phyloP scores from a whole-genome alignment of 2,113 vertebrate genomes.

The Aegypius monachus region DNA sequence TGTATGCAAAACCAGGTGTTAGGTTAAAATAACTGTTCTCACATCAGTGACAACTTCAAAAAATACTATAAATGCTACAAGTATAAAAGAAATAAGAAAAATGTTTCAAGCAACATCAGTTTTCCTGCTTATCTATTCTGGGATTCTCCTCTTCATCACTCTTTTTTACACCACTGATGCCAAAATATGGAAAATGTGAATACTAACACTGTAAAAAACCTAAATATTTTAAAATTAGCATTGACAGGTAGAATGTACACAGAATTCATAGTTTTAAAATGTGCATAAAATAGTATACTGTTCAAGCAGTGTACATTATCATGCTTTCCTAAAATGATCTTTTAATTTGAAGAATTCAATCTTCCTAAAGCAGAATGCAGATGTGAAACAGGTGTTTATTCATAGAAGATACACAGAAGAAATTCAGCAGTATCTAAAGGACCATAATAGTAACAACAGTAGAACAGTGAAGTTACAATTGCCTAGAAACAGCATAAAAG shows the following conservation, averaged over 20 bases:
- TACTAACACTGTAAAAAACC: fast-evolving
- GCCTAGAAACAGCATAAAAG: not conserved
- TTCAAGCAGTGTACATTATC: not conserved
- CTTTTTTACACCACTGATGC: not conserved
- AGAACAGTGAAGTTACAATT: not conserved
- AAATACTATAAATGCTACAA: not conserved
- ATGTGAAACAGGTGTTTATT: not conserved
- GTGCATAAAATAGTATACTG: not conserved
- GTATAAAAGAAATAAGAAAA: not conserved
- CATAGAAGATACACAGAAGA: not conserved
- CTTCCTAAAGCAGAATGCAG: not conserved
- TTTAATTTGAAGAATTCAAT: not conserved
- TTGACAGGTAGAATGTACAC: not conserved
- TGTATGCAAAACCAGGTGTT: not conserved
- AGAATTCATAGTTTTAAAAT: not conserved
- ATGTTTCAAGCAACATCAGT: not conserved
- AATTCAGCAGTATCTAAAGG: not conserved
- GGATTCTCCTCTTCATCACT: not conserved
- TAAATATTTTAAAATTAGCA: not conserved
- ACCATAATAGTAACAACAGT: not conserved
- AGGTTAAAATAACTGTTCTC: not conserved
- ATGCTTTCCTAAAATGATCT: not conserved
- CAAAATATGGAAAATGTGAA: not conserved
- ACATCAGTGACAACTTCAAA: not conserved
- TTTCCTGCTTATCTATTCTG: not conserved